phyloP scores from a whole-genome alignment of 2,797 vertebrate genomes.

The Sebastes wilsoni region DNA sequence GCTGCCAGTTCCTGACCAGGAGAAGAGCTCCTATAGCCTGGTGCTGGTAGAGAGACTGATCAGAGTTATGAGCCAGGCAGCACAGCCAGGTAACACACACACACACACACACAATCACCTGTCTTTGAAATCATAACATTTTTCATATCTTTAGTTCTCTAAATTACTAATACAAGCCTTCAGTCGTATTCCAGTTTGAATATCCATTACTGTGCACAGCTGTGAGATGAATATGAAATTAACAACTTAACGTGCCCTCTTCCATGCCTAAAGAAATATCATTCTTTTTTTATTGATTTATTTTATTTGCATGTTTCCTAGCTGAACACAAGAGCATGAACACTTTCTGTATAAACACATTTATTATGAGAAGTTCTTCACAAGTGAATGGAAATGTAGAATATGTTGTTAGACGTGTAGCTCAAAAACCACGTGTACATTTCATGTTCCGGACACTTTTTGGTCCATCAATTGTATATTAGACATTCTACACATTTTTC shows the following conservation, averaged over 20 bases:
- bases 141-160: background rate
- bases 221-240: background rate
- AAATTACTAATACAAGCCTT: background rate
- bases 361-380: background rate
- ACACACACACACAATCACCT: background rate
- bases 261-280: too few species aligned
- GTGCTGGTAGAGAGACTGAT: slow-evolving; percentile 93
- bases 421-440: background rate
- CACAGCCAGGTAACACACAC: slow-evolving; percentile 87
- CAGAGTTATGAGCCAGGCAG: slow-evolving; percentile 91
- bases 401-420: background rate
- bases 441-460: background rate
- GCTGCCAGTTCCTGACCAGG: slow-evolving; percentile 87
- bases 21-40: slow-evolving; percentile 90
- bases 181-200: background rate
- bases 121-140: background rate
- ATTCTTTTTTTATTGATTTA: too few species aligned
- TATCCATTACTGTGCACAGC: background rate
- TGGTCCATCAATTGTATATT: background rate
- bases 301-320: background rate
- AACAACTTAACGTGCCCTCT: background rate
- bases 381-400: background rate
- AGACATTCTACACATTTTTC: background rate
- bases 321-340: background rate
- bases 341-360: too few species aligned